These are phyloP conservation scores for Pelochelys cantorii DNA, from an alignment of 2,797 vertebrate genomes.

Conservation along the genomic window DNA sequence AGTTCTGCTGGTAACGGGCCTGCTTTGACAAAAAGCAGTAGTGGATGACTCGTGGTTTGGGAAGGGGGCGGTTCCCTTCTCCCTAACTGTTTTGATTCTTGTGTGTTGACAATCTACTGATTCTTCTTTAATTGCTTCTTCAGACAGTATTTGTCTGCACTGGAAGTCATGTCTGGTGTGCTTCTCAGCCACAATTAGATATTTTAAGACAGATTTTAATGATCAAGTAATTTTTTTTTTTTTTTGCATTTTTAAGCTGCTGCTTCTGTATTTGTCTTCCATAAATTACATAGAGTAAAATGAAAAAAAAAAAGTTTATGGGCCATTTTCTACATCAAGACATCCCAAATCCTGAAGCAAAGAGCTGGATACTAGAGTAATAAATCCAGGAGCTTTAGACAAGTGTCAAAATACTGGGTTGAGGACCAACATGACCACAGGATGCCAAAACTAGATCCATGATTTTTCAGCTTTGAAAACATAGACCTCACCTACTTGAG, in stretches of 20 bases:
- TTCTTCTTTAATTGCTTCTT: conserved; percentile 25
- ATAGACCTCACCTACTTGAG: background rate
- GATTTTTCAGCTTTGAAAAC: background rate
- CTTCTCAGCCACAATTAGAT: background rate
- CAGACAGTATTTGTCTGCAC: background rate
- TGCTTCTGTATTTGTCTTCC: background rate
- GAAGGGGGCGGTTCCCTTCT: background rate
- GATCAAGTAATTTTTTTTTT: background rate
- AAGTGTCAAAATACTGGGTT: background rate
- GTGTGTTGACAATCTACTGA: conserved; percentile 22
- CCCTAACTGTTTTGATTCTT: background rate
- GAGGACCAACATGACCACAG: background rate
- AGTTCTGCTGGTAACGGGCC: background rate
- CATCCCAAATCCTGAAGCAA: background rate
- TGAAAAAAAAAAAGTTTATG: accelerated
- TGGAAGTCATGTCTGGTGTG: background rate
- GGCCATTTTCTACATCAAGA: background rate
- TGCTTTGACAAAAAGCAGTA: conserved; percentile 20
- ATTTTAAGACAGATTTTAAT: background rate
- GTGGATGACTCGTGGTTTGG: background rate
- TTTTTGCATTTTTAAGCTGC: background rate
- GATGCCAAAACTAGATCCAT: background rate
- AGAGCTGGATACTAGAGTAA: background rate
- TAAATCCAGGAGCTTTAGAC: background rate
- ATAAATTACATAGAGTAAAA: background rate